Percentiles rank a stretch among this genome's conserved stretches.
Conservation (phyloP, 1,140 invertebrate genomes). For the Liolophura sinensis region DNA sequence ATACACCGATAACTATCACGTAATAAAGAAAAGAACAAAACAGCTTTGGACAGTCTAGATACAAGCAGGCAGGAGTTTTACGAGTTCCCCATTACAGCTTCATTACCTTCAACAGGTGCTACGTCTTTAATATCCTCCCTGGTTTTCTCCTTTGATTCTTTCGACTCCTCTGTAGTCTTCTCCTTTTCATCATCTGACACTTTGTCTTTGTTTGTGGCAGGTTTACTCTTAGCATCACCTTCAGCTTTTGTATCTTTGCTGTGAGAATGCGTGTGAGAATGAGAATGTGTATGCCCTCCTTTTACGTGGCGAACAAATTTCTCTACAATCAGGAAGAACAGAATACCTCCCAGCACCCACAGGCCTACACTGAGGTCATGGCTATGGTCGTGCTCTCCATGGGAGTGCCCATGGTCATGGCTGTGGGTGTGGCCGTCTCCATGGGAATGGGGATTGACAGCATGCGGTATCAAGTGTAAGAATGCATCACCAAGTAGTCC, state of each 20-base stretch:
- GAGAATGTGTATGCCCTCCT: slow-evolving; percentile 66
- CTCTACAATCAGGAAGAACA: slow-evolving; percentile 88
- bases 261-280: slow-evolving; percentile 58
- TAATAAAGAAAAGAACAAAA: too few relatives aligned
- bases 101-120: slow-evolving; percentile 1
- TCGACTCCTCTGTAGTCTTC: slow-evolving; percentile 39
- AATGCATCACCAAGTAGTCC: slow-evolving; percentile 95
- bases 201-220: slow-evolving; percentile 35
- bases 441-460: slow-evolving; percentile 68
- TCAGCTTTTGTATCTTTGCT: slow-evolving; percentile 54
- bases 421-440: slow-evolving; percentile 60
- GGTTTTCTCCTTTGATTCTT: slow-evolving; percentile 57
- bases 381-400: slow-evolving; percentile 57
- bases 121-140: slow-evolving; percentile 11
- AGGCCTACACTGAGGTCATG: slow-evolving; percentile 83
- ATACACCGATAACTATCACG: too few relatives aligned
- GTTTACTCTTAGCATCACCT: slow-evolving; percentile 28
- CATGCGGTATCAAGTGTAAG: slow-evolving; percentile 94
- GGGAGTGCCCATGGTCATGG: slow-evolving; percentile 64
- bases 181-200: slow-evolving; percentile 26
- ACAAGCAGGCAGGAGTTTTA: too few relatives aligned
- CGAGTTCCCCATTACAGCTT: too few relatives aligned
- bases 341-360: slow-evolving; percentile 87
- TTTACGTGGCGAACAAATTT: slow-evolving; percentile 90
- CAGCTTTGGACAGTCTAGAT: too few relatives aligned